These are phyloP conservation scores for Zhengitettix transpicula DNA, from an alignment of 2,888 invertebrate genomes.

Conservation along the genomic window DNA sequence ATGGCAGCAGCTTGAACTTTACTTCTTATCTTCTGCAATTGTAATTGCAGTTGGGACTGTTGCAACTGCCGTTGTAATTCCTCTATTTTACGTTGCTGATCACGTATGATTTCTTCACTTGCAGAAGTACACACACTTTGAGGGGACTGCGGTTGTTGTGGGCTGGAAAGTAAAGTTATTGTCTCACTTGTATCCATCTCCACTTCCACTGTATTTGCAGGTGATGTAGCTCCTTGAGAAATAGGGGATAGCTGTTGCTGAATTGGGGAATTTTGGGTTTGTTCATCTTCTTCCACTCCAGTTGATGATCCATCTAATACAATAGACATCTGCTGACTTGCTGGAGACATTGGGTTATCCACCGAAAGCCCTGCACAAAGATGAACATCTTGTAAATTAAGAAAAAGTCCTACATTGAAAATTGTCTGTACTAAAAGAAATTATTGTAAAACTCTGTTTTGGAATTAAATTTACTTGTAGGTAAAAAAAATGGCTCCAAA, in stretches of 20 bases:
- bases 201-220: slow-evolving; percentile 22
- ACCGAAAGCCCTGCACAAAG: slow-evolving; percentile 21
- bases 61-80: slow-evolving; percentile 57
- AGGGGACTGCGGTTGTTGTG: slow-evolving; percentile 21
- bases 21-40: slow-evolving; percentile 34
- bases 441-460: no score
- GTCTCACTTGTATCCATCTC: slow-evolving; percentile 20
- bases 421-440: no score
- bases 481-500: no score
- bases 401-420: no score
- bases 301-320: slow-evolving; percentile 1
- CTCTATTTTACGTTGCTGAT: slow-evolving; percentile 75
- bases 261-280: slow-evolving; percentile 4
- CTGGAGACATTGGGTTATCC: slow-evolving; percentile 22
- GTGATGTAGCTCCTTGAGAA: slow-evolving; percentile 6
- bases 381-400: no score
- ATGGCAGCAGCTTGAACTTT: slow-evolving; percentile 28
- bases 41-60: slow-evolving; percentile 58
- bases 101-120: slow-evolving; percentile 33
- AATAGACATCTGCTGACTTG: slow-evolving; percentile 5
- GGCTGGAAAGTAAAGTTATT: slow-evolving; percentile 15
- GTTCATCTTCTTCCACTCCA: slow-evolving; percentile 8
- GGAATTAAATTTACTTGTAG: no score
- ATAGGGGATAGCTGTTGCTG: slow-evolving; percentile 9
- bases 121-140: slow-evolving; percentile 14